Conservation (phyloP, 2,888 invertebrate species). For the Aelia acuminata region DNA sequence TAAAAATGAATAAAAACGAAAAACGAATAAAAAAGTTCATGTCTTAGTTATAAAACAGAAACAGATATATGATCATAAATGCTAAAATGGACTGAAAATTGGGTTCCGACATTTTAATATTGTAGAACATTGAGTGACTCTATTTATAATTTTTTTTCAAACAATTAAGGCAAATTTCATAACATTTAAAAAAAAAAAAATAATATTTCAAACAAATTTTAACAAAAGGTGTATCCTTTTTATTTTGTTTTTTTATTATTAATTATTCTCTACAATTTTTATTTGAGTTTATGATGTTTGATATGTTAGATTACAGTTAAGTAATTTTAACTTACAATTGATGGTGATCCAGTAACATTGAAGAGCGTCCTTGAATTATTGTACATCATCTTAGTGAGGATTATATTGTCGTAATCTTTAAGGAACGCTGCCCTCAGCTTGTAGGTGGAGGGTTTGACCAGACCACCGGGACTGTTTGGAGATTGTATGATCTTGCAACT, state of each 20-base stretch:
- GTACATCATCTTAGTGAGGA: conserved; percentile 38
- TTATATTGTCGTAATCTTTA: background rate
- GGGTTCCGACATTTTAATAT: background rate
- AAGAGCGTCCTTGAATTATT: background rate
- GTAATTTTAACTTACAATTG: conserved; percentile 53
- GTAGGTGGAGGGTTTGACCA: conserved; percentile 15
- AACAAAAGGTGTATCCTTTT: no score
- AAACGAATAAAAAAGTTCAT: no score
- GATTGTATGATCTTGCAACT: conserved; percentile 24
- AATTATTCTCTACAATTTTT: background rate
- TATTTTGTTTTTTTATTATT: no score
- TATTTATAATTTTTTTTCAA: background rate
- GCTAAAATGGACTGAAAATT: background rate
- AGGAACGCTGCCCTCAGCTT: conserved; percentile 19
- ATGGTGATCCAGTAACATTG: conserved; percentile 46
- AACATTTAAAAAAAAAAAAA: no score
- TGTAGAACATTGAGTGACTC: background rate
- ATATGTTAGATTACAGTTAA: background rate
- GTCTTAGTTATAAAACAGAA: no score
- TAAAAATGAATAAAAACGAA: no score
- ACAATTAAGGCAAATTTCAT: background rate
- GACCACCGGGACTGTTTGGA: background rate
- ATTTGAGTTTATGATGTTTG: background rate
- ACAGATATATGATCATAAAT: no score
- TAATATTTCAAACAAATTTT: no score